Percentiles rank a stretch among this genome's conserved stretches.
These are phyloP conservation scores for Podarcis lilfordi DNA, from an alignment of 2,797 vertebrate genomes.

Conservation along the genomic window DNA sequence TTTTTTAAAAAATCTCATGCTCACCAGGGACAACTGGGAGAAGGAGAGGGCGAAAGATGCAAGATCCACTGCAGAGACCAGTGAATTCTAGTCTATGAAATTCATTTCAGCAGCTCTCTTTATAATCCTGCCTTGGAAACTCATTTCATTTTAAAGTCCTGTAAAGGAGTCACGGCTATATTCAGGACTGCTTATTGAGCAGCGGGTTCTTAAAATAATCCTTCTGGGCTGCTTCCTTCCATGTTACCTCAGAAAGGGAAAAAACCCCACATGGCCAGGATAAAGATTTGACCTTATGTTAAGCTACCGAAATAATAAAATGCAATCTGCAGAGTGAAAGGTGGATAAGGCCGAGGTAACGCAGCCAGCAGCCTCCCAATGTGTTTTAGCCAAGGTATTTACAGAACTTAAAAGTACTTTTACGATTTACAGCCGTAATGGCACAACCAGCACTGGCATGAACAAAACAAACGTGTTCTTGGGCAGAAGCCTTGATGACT, in stretches of 20 bases:
- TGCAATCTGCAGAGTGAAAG: slow-evolving; percentile 11
- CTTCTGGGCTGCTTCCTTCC: slow-evolving; percentile 29
- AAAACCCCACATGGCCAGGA: background rate
- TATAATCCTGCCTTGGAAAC: slow-evolving; percentile 45
- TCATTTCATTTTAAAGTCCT: slow-evolving; percentile 66
- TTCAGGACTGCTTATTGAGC: slow-evolving; percentile 43
- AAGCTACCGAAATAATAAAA: slow-evolving; percentile 10
- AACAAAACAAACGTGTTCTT: background rate
- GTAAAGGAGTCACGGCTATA: slow-evolving; percentile 54
- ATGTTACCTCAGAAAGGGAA: slow-evolving; percentile 25
- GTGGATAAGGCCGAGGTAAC: background rate
- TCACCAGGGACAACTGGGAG: slow-evolving; percentile 53
- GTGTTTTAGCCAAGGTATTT: background rate
- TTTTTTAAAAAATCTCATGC: slow-evolving; percentile 57
- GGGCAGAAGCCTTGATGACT: background rate
- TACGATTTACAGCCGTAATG: background rate
- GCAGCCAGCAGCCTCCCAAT: background rate
- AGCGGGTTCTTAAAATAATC: slow-evolving; percentile 58
- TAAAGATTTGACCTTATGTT: slow-evolving; percentile 45
- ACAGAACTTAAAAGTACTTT: background rate
- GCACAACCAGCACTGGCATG: background rate
- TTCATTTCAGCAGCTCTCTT: slow-evolving; percentile 57
- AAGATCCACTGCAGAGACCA: slow-evolving; percentile 27
- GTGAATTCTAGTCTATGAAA: slow-evolving; percentile 44
- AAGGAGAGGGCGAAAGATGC: background rate